Percentiles rank a stretch among this genome's conserved stretches.
Evolutionary conservation across 1,140 invertebrate genomes (phyloP).

Genomic region (Drosophila neocordata): DNA sequence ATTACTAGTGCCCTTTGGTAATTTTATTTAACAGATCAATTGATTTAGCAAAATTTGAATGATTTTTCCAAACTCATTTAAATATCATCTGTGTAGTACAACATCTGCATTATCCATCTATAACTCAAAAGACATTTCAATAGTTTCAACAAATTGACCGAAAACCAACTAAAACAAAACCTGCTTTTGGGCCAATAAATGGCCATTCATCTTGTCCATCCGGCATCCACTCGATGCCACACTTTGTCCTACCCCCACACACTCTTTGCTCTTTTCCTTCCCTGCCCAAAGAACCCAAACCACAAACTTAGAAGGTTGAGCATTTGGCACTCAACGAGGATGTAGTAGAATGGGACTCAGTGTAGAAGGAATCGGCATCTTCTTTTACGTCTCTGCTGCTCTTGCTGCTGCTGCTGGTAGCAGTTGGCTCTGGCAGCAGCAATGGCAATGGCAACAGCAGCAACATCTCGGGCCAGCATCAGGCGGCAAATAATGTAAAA

Average conservation of each 20-base stretch:
- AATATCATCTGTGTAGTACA: conserved; percentile 8
- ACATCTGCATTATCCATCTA: conserved; percentile 47
- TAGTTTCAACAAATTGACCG: conserved; percentile 64
- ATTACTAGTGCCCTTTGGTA: not conserved
- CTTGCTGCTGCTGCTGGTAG: conserved; percentile 66
- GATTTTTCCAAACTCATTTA: not conserved
- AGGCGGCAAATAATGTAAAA: conserved; percentile 83
- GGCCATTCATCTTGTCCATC: conserved; percentile 71
- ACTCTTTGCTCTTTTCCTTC: too few relatives aligned
- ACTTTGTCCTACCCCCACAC: conserved; percentile 30
- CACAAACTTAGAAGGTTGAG: conserved; percentile 58
- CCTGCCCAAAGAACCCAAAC: conserved; percentile 57
- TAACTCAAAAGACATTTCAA: conserved; percentile 48
- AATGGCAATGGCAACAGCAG: conserved; percentile 30
- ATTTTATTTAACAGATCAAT: not conserved
- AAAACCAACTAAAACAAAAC: conserved; percentile 52
- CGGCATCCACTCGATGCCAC: not conserved
- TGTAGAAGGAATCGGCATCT: conserved; percentile 33
- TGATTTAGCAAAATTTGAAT: not conserved
- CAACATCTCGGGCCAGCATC: conserved; percentile 59
- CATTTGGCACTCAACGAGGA: conserved; percentile 51
- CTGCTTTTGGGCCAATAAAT: conserved; percentile 67
- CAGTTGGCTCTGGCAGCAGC: conserved; percentile 67
- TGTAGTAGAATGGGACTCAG: conserved; percentile 4
- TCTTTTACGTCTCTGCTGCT: conserved; percentile 34